A percentile compares a stretch with the other conserved stretches of the same genome.
These are phyloP conservation scores for Cryptoblepharus egeriae DNA, from an alignment of 2,797 vertebrate species.

Conservation along the genomic window DNA sequence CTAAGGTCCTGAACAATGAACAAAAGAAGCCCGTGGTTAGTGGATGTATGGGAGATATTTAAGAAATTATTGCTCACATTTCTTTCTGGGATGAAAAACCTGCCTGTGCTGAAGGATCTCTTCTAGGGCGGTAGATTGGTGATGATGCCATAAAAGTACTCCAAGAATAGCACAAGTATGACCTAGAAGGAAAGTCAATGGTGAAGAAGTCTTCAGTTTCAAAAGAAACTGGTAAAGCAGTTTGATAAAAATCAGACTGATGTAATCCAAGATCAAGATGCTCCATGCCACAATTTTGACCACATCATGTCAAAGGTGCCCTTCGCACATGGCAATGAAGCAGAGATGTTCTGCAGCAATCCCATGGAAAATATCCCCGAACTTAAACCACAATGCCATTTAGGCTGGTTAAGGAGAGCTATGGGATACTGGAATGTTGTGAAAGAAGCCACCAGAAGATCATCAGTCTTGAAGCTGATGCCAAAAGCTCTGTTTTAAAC, in stretches of 20 bases:
- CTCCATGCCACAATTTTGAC: not conserved
- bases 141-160: not conserved
- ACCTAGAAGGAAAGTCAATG: not conserved
- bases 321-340: constrained; percentile 13
- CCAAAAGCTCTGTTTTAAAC: constrained; percentile 60
- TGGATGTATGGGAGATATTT: constrained; percentile 74
- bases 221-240: constrained; percentile 86
- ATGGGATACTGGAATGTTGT: not conserved
- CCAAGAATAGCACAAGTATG: not conserved
- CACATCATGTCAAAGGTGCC: not conserved
- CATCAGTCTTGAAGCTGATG: constrained; percentile 58
- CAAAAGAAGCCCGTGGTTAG: constrained; percentile 58
- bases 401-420: no score
- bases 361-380: constrained; percentile 23
- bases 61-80: constrained; percentile 80
- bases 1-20: constrained; percentile 88
- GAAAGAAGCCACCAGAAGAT: no score
- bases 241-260: constrained; percentile 92
- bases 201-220: constrained; percentile 69
- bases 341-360: constrained; percentile 25
- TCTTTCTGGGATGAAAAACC: constrained; percentile 74
- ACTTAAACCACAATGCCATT: not conserved
- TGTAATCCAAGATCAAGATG: constrained; percentile 73
- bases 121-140: not conserved
- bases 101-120: not conserved